Conservation (phyloP, 2,113 vertebrate species). For the Heterotilapia buettikoferi region DNA sequence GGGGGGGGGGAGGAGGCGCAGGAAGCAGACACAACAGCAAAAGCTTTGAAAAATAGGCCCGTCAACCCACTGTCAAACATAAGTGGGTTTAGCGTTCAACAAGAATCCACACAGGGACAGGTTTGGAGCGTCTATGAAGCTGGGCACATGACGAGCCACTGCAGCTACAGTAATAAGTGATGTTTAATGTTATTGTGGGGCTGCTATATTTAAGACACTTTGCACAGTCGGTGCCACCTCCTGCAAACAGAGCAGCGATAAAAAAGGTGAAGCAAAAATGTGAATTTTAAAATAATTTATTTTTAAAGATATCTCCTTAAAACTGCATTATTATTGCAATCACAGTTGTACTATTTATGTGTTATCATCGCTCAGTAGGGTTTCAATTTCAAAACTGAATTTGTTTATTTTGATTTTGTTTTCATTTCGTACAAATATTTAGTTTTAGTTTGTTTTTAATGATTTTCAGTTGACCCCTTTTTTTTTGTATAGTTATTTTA, state of each 20-base stretch:
- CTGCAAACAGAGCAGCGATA: not conserved
- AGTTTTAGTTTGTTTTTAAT: not conserved
- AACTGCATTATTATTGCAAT: not conserved
- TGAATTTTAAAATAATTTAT: not conserved
- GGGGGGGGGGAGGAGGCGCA: not conserved
- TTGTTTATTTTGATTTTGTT: not conserved
- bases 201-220: not conserved
- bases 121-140: conserved; percentile 23
- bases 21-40: conserved; percentile 8
- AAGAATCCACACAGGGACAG: conserved; percentile 24
- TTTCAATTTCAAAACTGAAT: not conserved
- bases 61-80: conserved; percentile 23
- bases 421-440: not conserved
- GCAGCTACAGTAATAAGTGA: conserved; percentile 25
- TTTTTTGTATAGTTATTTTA: not conserved
- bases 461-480: not conserved
- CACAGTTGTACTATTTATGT: not conserved
- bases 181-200: conserved; percentile 34
- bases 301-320: not conserved
- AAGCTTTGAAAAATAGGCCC: conserved; percentile 45
- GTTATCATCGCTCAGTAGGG: not conserved
- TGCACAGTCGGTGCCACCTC: not conserved
- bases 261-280: not conserved
- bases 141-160: not conserved
- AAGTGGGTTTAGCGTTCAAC: conserved; percentile 60